Percentiles rank a stretch among this genome's conserved stretches.
phyloP scores from a whole-genome alignment of 2,888 invertebrate genomes.

The Loripinus fragilis region DNA sequence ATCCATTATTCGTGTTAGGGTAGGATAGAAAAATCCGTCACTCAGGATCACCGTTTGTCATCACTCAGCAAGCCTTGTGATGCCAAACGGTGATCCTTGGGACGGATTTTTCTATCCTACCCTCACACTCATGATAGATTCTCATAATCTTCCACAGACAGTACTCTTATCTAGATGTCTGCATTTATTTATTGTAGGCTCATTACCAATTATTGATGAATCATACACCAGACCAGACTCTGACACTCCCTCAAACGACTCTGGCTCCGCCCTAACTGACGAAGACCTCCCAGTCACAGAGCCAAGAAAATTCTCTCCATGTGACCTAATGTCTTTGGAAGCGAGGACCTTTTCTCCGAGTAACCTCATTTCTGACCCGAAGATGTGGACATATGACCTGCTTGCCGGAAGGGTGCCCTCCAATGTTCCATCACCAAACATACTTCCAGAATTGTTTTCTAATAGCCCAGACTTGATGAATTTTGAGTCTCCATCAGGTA shows the following conservation, averaged over 20 bases:
- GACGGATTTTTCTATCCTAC: too few relatives aligned
- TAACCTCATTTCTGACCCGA: constrained; percentile 30
- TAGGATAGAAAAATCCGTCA: too few relatives aligned
- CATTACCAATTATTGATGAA: constrained; percentile 59
- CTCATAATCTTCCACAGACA: too few relatives aligned
- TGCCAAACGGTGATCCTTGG: too few relatives aligned
- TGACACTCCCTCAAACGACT: constrained; percentile 71
- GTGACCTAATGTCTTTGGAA: constrained; percentile 25
- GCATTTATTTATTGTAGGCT: constrained; percentile 35
- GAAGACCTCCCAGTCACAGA: constrained; percentile 47
- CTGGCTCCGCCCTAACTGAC: constrained; percentile 64
- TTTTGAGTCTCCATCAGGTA: constrained; percentile 67
- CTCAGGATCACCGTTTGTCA: too few relatives aligned
- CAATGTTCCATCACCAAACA: constrained; percentile 77
- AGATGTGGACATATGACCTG: constrained; percentile 51
- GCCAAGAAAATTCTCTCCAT: constrained; percentile 38
- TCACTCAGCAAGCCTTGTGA: too few relatives aligned
- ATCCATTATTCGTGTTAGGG: too few relatives aligned
- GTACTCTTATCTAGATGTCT: too few relatives aligned
- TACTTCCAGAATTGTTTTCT: constrained; percentile 63
- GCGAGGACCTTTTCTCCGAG: not conserved
- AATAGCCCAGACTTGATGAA: constrained; percentile 69
- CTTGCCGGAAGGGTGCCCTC: constrained; percentile 76
- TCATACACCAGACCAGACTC: constrained; percentile 56
- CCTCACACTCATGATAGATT: too few relatives aligned